Base-by-base conservation (phyloP, 2,888 invertebrate genomes). In the Diarsia dahlii region DNA sequence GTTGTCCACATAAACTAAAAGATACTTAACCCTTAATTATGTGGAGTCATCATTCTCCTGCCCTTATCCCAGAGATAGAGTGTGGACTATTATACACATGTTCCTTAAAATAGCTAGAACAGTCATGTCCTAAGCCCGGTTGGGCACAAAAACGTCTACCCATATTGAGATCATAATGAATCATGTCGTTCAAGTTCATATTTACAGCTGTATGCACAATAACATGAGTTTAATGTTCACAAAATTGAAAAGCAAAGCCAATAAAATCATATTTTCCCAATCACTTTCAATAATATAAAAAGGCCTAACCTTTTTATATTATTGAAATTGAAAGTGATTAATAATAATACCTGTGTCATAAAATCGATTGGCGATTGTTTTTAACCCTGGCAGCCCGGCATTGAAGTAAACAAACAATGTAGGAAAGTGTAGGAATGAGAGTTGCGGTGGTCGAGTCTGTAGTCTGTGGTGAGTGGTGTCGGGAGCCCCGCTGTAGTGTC, bases 401-500 rank as follows among this genome's bases (percentile, higher is more conserved):
- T 81, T 80, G 64, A 73, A 83, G 80, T 76, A 90, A 86, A 87
- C 80, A 83, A 84, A 81, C 87, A 82, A 78, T 76, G 81, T 78
- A 78, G 84, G 66, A 81, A 81, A 82, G 75, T 78, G 84, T 80
- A 79, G 82, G 67, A 82, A 81, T 78, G 75, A 79, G 85, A 80
- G 80, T 71, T 74, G 77, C 80, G 78, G 76, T 81, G 80, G 69
- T 45, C 45, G 63, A 52, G 52, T 39, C 79, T 52, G 65, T 48
- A 66, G 74, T 28, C 56, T 23, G 56, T 65, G 81, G 74, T 81
- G 64, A 81, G 81, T 78, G 77, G 69, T 78, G 86, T 74, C 78
- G 60, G 67, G 71, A 84, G 78, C 85, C 87, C 85, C 90, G 90
- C 95, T 95, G 95, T 94, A 94, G 95, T 93, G 93, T 93, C 95